These are phyloP conservation scores for Chloropsis hardwickii DNA, from an alignment of 2,113 vertebrate species.

Conservation along the genomic window DNA sequence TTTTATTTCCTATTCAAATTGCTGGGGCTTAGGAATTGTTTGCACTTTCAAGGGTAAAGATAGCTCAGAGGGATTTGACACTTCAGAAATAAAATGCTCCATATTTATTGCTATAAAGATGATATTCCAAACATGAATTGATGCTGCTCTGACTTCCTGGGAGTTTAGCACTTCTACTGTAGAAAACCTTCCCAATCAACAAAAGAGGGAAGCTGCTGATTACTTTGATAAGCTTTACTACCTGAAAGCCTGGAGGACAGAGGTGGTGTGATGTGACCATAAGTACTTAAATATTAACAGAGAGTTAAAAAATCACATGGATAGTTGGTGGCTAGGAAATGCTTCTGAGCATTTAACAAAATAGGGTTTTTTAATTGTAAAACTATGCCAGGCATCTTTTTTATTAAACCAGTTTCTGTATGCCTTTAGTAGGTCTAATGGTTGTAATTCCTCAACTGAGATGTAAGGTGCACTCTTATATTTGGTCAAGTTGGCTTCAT, in stretches of 20 bases:
- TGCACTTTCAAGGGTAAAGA: neutral
- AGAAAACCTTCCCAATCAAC: neutral
- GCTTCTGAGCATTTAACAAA: neutral
- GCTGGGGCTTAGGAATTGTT: neutral
- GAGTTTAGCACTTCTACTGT: neutral
- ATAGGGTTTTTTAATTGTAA: neutral
- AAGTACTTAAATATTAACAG: neutral
- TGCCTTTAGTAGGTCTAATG: neutral
- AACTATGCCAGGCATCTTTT: neutral
- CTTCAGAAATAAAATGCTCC: conserved; percentile 2
- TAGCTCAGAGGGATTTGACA: neutral
- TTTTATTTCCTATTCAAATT: neutral
- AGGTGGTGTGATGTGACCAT: neutral
- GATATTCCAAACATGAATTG: neutral
- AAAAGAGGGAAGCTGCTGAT: neutral
- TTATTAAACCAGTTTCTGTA: neutral
- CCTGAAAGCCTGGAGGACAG: neutral
- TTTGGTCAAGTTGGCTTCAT: neutral
- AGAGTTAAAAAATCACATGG: neutral
- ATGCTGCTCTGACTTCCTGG: neutral
- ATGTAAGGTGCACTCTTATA: neutral
- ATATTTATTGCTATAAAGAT: neutral
- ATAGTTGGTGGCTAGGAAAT: neutral
- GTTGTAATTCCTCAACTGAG: neutral
- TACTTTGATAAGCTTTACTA: neutral